phyloP scores from a whole-genome alignment of 2,888 invertebrate genomes.

The Xanthorhoe spadicearia region DNA sequence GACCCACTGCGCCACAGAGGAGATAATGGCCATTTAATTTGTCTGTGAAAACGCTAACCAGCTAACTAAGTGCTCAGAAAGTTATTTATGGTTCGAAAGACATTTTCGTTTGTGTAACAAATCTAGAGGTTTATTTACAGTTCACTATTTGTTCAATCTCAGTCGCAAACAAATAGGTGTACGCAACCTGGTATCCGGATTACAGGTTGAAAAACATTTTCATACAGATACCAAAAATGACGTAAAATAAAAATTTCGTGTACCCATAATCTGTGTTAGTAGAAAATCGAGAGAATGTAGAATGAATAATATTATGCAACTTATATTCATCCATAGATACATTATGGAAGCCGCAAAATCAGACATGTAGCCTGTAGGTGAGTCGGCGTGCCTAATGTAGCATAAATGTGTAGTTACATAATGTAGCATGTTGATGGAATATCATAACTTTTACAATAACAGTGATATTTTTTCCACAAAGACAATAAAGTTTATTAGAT shows the following conservation, averaged over 20 bases:
- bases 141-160: constrained; percentile 14
- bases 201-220: constrained; percentile 21
- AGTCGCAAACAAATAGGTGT: constrained; percentile 16
- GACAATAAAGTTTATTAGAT: constrained; percentile 53
- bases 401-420: constrained; percentile 40
- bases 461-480: constrained; percentile 47
- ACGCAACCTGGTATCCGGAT: constrained; percentile 1
- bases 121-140: background rate
- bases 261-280: constrained; percentile 12
- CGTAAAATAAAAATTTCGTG: constrained; percentile 26
- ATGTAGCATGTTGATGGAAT: constrained; percentile 49
- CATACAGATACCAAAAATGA: constrained; percentile 12
- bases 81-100: background rate
- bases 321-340: constrained; percentile 7
- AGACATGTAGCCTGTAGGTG: constrained; percentile 33
- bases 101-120: constrained; percentile 1
- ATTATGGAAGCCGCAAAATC: constrained; percentile 23
- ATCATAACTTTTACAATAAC: constrained; percentile 47
- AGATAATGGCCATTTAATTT: background rate
- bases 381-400: constrained; percentile 35
- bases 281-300: constrained; percentile 11
- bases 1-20: too few relatives aligned
- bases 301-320: constrained; percentile 20
- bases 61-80: background rate
- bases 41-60: background rate